Percentiles rank a stretch among this genome's conserved stretches.
phyloP scores from a whole-genome alignment of 2,888 invertebrate genomes.

The Drosophila kanekoi region DNA sequence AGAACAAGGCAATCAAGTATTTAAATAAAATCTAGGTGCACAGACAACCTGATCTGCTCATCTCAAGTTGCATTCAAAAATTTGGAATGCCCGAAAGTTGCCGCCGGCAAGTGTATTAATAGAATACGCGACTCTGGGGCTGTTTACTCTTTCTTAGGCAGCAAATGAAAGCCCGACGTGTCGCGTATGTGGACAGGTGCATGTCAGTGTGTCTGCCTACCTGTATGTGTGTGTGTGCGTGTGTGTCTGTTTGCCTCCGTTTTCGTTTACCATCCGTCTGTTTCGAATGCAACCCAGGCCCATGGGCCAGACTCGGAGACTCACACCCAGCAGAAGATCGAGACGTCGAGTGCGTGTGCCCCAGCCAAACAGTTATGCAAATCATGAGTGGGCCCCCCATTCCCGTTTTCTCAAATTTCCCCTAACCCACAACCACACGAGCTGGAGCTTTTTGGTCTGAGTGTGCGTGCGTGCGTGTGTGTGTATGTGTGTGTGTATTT shows the following conservation, averaged over 20 bases:
- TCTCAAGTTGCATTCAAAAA: neutral
- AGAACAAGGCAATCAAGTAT: too few species aligned
- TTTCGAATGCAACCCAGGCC: constrained; percentile 57
- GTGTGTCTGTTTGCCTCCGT: constrained; percentile 65
- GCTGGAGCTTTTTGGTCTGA: constrained; percentile 33
- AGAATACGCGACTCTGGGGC: constrained; percentile 42
- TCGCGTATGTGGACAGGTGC: constrained; percentile 74
- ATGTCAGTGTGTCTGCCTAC: constrained; percentile 42
- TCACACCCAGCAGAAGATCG: constrained; percentile 42
- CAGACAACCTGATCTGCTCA: too few species aligned
- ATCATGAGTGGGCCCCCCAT: constrained; percentile 56
- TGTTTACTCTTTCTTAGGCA: constrained; percentile 68
- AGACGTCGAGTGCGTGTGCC: constrained; percentile 58
- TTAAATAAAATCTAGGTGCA: too few species aligned
- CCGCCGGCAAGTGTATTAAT: constrained; percentile 17
- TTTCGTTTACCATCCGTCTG: constrained; percentile 58
- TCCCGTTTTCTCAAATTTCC: constrained; percentile 20
- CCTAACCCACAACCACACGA: neutral
- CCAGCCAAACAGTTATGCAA: constrained; percentile 75
- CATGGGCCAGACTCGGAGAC: constrained; percentile 34
- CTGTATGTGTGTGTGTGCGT: constrained; percentile 27
- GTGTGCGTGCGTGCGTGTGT: constrained; percentile 8
- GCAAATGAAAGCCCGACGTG: constrained; percentile 70
- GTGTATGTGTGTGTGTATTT: constrained; percentile 61
- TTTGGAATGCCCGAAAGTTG: neutral